Evolutionary conservation across 1,140 invertebrate species (phyloP).

Genomic region (Sarcophaga bullata): DNA sequence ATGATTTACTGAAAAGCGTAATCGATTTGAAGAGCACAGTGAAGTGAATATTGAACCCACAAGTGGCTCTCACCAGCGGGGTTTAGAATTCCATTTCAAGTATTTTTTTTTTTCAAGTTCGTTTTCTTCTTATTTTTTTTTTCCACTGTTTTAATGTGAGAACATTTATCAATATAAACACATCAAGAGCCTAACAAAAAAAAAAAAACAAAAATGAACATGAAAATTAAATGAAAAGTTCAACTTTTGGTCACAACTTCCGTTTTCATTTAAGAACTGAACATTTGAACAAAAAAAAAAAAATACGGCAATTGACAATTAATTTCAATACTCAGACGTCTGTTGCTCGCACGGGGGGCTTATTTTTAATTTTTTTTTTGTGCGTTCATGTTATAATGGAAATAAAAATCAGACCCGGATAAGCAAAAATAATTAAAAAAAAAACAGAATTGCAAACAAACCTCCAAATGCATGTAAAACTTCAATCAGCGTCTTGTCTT

Average conservation of each 20-base stretch:
- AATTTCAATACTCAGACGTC: background rate
- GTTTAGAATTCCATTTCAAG: too few relatives aligned
- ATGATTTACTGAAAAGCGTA: background rate
- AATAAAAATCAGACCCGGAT: slow-evolving; percentile 16
- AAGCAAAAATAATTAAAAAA: background rate
- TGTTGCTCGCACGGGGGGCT: background rate
- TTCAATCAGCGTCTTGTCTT: slow-evolving; percentile 34
- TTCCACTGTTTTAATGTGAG: slow-evolving; percentile 14
- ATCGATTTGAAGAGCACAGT: slow-evolving; percentile 2
- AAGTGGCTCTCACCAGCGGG: slow-evolving; percentile 66
- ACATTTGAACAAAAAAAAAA: background rate
- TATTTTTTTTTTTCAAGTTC: background rate
- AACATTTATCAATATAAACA: slow-evolving; percentile 22
- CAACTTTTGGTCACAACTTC: slow-evolving; percentile 37
- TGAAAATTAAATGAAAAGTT: slow-evolving; percentile 32
- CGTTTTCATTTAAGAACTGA: slow-evolving; percentile 15
- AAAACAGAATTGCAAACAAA: background rate
- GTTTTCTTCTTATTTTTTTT: background rate
- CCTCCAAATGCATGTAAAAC: slow-evolving; percentile 4
- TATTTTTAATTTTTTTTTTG: background rate
- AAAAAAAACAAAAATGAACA: background rate
- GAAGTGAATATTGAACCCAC: slow-evolving; percentile 48
- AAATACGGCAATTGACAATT: slow-evolving; percentile 13
- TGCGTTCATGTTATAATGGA: background rate
- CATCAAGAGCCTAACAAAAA: background rate